These are phyloP conservation scores for Mus musculus DNA, from an alignment of 2,113 vertebrate genomes.

Conservation along the genomic window GRCm39 chr10:87726001-87726500, in stretches of 20 bases:
- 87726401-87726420: not conserved
- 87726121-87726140: conserved; percentile 17
- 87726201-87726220: conserved; percentile 11
- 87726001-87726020: not conserved
- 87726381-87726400: not conserved
- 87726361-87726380: not conserved
- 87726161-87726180: conserved; percentile 8
- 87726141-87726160: conserved; percentile 40
- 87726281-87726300: not conserved
- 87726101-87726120: conserved; percentile 7
- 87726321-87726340: conserved; percentile 19
- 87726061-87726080: not conserved
- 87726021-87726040: not conserved
- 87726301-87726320: not conserved
- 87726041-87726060: not conserved
- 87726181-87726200: conserved; percentile 9
- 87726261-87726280: not conserved
- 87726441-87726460: not conserved
- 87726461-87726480: not conserved
- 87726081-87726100: not conserved
- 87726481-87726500: not conserved
- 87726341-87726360: conserved; percentile 30
- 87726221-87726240: not conserved
- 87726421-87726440: not conserved
- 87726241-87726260: not conserved